phyloP scores from a whole-genome alignment of 2,113 vertebrate genomes.

The Carettochelys insculpta region DNA sequence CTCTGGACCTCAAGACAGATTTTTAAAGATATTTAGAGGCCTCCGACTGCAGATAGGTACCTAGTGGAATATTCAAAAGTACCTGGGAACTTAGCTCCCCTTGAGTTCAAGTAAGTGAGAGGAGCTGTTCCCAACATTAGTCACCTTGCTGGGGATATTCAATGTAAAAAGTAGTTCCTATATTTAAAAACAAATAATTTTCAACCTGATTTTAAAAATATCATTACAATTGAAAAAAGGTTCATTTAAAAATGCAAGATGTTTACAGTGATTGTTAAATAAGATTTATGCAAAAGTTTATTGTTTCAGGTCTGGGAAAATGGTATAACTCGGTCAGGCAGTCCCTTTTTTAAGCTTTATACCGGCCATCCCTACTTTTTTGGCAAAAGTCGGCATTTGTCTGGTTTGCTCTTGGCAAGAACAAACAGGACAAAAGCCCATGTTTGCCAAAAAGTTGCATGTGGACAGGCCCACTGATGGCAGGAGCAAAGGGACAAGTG shows the following conservation, averaged over 20 bases:
- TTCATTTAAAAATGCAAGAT: background rate
- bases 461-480: no score
- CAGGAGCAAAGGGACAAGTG: no score
- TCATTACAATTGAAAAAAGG: background rate
- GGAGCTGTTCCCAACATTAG: background rate
- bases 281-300: background rate
- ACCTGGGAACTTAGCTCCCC: background rate
- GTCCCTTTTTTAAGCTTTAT: no score
- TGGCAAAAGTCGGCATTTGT: no score
- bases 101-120: background rate
- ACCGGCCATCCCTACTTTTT: no score
- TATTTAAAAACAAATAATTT: background rate
- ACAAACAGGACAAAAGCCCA: no score
- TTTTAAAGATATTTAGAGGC: background rate
- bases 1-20: background rate
- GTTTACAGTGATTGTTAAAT: background rate
- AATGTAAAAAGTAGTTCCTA: background rate
- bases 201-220: background rate
- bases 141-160: background rate
- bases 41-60: background rate
- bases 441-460: no score
- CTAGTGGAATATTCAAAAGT: background rate
- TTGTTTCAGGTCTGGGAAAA: background rate
- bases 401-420: no score
- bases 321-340: background rate